Evolutionary conservation across 1,140 invertebrate species (phyloP).

Genomic region (Chironomus tepperi): DNA sequence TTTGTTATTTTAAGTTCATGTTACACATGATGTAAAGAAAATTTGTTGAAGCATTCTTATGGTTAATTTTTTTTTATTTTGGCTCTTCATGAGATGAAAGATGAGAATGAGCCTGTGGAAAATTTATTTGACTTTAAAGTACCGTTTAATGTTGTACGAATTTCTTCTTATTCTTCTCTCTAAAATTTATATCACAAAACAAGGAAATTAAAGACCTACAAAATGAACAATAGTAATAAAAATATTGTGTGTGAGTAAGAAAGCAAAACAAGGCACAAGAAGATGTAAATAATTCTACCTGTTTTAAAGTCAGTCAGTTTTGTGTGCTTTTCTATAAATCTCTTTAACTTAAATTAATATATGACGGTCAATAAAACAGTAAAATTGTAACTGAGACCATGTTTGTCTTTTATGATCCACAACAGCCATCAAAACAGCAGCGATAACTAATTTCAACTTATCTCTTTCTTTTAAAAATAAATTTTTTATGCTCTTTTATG

Average conservation of each 20-base stretch:
- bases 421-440: slow-evolving; percentile 6
- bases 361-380: slow-evolving; percentile 15
- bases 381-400: slow-evolving; percentile 22
- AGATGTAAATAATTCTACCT: neutral
- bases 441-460: slow-evolving; percentile 11
- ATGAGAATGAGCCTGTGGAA: neutral
- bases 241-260: too few relatives aligned
- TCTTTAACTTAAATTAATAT: slow-evolving; percentile 15
- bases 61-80: neutral
- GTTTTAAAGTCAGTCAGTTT: neutral
- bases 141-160: neutral
- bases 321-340: neutral
- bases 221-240: too few relatives aligned
- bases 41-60: neutral
- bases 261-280: too few relatives aligned
- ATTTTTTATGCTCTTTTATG: slow-evolving; percentile 14
- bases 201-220: neutral
- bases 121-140: slow-evolving; percentile 15
- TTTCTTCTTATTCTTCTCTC: too few relatives aligned
- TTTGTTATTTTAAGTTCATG: slow-evolving; percentile 2
- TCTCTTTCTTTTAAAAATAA: slow-evolving; percentile 3
- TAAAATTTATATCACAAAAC: slow-evolving; percentile 10
- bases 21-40: too few relatives aligned
- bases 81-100: neutral
- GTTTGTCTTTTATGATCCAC: slow-evolving; percentile 10